These are phyloP conservation scores for Antedon mediterranea DNA, from an alignment of 53 echinoderm and acorn worm species.

Conservation along the genomic window DNA sequence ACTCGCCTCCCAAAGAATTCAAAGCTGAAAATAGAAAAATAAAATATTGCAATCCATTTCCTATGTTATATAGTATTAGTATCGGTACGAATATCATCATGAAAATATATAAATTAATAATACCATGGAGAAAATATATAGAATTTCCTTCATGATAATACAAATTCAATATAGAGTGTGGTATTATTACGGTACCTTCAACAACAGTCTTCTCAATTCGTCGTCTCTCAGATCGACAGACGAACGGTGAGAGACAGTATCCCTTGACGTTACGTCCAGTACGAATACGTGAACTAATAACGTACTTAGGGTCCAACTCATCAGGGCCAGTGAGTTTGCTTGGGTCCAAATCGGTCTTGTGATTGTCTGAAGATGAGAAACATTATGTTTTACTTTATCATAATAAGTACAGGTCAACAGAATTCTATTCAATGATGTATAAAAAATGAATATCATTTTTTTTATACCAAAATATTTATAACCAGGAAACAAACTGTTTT, in stretches of 20 bases:
- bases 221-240: neutral
- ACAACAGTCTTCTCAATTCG: neutral
- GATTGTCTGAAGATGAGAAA: neutral
- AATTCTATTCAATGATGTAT: no score
- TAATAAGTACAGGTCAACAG: no score
- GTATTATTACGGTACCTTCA: neutral
- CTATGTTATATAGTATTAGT: no score
- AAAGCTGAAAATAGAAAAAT: conserved; percentile 25
- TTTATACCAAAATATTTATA: no score
- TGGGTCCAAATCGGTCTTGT: neutral
- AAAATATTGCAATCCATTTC: no score
- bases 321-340: neutral
- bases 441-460: no score
- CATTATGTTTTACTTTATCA: no score
- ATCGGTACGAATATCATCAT: no score
- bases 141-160: no score
- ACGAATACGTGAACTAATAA: neutral
- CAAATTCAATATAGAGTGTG: neutral
- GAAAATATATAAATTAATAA: no score
- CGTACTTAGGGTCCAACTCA: neutral
- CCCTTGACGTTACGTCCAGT: neutral
- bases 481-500: no score
- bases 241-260: neutral
- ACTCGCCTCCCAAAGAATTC: conserved; percentile 30
- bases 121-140: no score